phyloP scores from a whole-genome alignment of 1,140 invertebrate genomes.

The Hormaphis cornu region DNA sequence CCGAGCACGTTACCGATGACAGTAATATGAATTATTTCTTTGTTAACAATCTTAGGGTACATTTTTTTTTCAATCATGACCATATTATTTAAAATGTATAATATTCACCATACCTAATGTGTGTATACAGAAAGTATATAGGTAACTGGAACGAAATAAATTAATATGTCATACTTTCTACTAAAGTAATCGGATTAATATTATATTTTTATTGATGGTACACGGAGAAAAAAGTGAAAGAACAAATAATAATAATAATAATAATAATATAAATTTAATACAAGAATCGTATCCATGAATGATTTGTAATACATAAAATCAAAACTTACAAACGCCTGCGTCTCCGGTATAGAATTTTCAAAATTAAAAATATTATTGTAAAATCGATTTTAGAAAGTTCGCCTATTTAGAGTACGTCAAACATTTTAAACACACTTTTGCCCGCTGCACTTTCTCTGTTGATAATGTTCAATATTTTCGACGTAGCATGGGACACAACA shows the following conservation, averaged over 20 bases:
- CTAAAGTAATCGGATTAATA: not conserved
- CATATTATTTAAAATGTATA: not conserved
- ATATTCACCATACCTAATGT: too few relatives aligned
- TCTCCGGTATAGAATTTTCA: too few relatives aligned
- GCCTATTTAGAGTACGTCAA: not conserved
- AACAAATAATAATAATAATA: too few relatives aligned
- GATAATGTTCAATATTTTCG: not conserved
- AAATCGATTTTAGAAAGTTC: not conserved
- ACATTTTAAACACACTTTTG: not conserved
- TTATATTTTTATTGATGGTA: not conserved
- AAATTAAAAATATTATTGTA: too few relatives aligned
- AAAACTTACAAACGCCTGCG: too few relatives aligned
- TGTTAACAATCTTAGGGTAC: too few relatives aligned
- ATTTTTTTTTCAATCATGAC: not conserved
- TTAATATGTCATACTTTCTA: not conserved
- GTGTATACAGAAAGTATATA: conserved; percentile 8
- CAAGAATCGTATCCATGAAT: too few relatives aligned
- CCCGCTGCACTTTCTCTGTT: not conserved
- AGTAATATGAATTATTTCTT: too few relatives aligned
- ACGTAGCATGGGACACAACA: not conserved
- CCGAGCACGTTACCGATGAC: too few relatives aligned
- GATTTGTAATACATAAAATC: too few relatives aligned
- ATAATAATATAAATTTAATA: too few relatives aligned
- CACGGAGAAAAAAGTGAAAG: too few relatives aligned
- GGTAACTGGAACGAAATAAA: conserved; percentile 7